Base-by-base conservation (phyloP, 2,888 invertebrate species). In the Apodemia mormo region DNA sequence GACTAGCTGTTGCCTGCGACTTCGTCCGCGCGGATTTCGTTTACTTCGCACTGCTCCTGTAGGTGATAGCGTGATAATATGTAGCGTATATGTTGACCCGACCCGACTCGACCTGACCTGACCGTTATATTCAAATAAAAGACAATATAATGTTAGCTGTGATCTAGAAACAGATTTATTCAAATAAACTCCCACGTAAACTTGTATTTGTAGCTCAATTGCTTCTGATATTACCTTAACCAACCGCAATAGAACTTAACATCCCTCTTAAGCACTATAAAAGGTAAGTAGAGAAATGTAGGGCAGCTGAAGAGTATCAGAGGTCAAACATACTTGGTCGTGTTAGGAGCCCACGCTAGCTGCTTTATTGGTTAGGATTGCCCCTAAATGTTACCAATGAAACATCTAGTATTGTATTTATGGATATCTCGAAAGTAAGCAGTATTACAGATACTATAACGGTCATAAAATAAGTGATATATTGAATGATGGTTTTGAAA, bases 321-420 rank as follows among this genome's bases (percentile, higher is more conserved):
- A 69, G 90, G 79, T 86, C 89, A 78, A 71, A 68, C 49, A 74
- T 76, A 75, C 76, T 78, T 88, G 88, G 89, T 81, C 82, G 78
- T 79, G 78, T 83, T 85, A 79, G 78, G 84, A 75, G 80, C 92
- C 92, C 88, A 92, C 92, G 89, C 89, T 78, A 77, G 76, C 82
- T 85, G 83, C 88, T 92, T 92, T 92, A 93, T 92, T 90, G 91
- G 87, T 82, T 83, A 81, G 86, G 92, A 92, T 93, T 92, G 90
- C 86, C 82, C 86, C 88, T 93, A 93, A 92, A 92, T 88, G 92
- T 85, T 92, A 87, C 61, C 61, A 61, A 61, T 61, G 61, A 61
- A 61, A 33, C 12, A 30, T 58, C 58, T 30, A 30, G 33, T 52
- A n/a, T 52, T 61, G 61, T 61, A 61, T 61, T 61, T 61, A 61